Conservation (phyloP, 2,113 vertebrate genomes). For the Procapra przewalskii region DNA sequence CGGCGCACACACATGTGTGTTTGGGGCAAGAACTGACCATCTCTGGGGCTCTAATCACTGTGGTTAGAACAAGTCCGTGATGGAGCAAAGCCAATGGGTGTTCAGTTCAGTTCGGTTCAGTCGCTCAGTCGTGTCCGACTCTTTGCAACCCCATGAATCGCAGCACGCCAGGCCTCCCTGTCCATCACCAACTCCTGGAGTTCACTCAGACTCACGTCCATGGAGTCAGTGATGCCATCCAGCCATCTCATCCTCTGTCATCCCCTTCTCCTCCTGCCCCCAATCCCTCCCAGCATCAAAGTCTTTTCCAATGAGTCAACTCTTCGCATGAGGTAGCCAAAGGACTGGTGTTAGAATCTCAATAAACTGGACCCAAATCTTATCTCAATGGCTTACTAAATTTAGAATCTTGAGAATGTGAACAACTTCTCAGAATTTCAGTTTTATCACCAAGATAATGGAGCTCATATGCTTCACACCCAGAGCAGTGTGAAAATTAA, state of each 20-base stretch:
- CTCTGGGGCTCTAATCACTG: background rate
- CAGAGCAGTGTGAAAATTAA: background rate
- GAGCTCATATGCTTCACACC: background rate
- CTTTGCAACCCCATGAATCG: no score
- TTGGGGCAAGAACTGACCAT: background rate
- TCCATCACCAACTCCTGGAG: no score
- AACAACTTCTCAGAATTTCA: background rate
- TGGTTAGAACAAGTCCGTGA: background rate
- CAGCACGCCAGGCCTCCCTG: no score
- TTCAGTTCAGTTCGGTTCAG: no score
- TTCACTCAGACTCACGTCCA: no score
- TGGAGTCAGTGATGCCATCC: no score
- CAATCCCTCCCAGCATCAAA: no score
- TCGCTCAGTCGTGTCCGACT: no score
- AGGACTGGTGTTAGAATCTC: background rate
- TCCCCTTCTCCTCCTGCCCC: no score
- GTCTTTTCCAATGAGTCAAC: no score
- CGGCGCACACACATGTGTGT: fast-evolving
- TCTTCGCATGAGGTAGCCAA: no score
- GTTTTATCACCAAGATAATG: background rate
- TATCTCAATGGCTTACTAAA: background rate
- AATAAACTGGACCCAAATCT: background rate
- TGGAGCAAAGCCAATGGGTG: background rate
- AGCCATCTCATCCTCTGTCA: no score
- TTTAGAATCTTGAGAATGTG: background rate